phyloP scores from a whole-genome alignment of 2,113 vertebrate genomes.

The Oncorhynchus clarkii region DNA sequence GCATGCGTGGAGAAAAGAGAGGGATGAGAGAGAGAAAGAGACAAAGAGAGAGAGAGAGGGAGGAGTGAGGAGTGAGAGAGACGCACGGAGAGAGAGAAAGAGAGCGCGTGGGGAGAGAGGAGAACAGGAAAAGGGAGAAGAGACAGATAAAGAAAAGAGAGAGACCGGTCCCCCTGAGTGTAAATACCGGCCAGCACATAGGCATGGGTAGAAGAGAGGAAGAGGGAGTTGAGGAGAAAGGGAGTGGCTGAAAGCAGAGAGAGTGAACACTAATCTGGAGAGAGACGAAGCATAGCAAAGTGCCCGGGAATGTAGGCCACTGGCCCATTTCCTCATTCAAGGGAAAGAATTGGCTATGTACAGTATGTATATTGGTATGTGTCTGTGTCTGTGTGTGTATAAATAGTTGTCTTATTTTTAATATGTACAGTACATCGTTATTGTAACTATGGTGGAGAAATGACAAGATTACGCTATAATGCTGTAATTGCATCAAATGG shows the following conservation, averaged over 20 bases:
- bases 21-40: not conserved
- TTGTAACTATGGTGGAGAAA: no score
- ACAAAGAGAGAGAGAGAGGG: not conserved
- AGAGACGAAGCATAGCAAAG: constrained; percentile 34
- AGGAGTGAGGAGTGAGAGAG: not conserved
- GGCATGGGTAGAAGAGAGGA: constrained; percentile 16
- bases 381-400: not conserved
- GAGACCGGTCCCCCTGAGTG: not conserved
- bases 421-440: not conserved
- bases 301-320: constrained; percentile 66
- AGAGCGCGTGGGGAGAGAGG: not conserved
- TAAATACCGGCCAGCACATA: not conserved
- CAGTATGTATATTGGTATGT: not conserved
- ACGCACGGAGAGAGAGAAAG: not conserved
- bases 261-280: not conserved
- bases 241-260: not conserved
- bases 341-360: constrained; percentile 42
- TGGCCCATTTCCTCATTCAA: constrained; percentile 61
- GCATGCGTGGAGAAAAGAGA: not conserved
- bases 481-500: no score
- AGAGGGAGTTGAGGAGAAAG: not conserved
- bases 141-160: not conserved
- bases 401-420: not conserved
- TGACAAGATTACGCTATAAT: no score
- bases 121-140: not conserved